Percentiles rank a stretch among this genome's conserved stretches.
phyloP scores from a whole-genome alignment of 1,140 invertebrate species.

The Bicyclus anynana region DNA sequence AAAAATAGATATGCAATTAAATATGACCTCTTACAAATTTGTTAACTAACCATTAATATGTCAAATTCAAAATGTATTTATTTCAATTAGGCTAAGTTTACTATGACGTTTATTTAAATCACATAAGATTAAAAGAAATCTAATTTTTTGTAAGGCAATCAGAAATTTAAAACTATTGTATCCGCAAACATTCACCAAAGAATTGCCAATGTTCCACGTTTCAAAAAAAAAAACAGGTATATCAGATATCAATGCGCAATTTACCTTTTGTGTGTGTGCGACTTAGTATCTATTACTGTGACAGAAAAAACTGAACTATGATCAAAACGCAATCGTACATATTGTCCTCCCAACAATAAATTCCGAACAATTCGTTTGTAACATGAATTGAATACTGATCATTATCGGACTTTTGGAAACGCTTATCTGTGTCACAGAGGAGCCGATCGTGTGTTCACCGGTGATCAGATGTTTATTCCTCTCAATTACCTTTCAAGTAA shows the following conservation, averaged over 20 bases:
- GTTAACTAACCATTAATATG: too few relatives aligned
- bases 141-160: conserved; percentile 35
- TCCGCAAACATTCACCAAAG: conserved; percentile 36
- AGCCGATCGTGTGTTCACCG: conserved; percentile 46
- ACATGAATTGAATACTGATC: conserved; percentile 73
- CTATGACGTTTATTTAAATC: too few relatives aligned
- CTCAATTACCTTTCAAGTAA: conserved; percentile 38
- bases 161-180: conserved; percentile 52
- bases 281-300: conserved; percentile 62
- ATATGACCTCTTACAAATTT: too few relatives aligned
- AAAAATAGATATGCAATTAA: too few relatives aligned
- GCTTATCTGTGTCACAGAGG: conserved; percentile 49
- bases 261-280: conserved; percentile 51
- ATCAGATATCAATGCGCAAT: conserved; percentile 67
- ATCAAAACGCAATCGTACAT: conserved; percentile 70
- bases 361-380: conserved; percentile 59
- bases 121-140: too few relatives aligned
- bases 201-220: conserved; percentile 17
- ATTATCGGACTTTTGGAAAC: conserved; percentile 55
- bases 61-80: too few relatives aligned
- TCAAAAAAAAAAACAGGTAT: conserved; percentile 64
- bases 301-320: conserved; percentile 50
- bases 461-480: conserved; percentile 46
- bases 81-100: too few relatives aligned
- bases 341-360: conserved; percentile 47